phyloP scores from a whole-genome alignment of 2,888 invertebrate species.

The Keiferia lycopersicella region DNA sequence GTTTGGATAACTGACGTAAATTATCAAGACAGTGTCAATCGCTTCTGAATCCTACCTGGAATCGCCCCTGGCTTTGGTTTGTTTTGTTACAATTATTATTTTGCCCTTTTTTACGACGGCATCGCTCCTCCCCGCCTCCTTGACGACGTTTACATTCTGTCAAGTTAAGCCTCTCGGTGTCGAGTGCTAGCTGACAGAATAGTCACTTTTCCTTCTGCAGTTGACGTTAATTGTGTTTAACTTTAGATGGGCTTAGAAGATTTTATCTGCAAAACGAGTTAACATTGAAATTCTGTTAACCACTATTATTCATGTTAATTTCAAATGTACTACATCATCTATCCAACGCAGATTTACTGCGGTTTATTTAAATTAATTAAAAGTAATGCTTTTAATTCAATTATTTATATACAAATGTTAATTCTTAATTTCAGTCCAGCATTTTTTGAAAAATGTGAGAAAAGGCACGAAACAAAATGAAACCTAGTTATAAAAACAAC shows the following conservation, averaged over 20 bases:
- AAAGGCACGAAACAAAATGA: background rate
- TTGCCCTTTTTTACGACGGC: slow-evolving; percentile 57
- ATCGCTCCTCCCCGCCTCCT: slow-evolving; percentile 56
- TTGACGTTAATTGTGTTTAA: slow-evolving; percentile 45
- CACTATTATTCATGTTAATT: background rate
- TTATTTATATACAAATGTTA: too few relatives aligned
- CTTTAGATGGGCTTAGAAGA: slow-evolving; percentile 31
- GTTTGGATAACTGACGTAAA: background rate
- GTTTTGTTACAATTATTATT: slow-evolving; percentile 62
- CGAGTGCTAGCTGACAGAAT: slow-evolving; percentile 53
- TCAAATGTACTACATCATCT: background rate
- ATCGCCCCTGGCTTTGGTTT: slow-evolving; percentile 35
- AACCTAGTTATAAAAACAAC: background rate
- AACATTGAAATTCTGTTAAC: background rate
- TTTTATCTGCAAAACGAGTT: slow-evolving; percentile 31
- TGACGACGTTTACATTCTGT: slow-evolving; percentile 62
- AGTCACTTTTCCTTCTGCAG: slow-evolving; percentile 44
- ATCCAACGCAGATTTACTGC: too few relatives aligned
- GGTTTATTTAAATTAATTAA: too few relatives aligned
- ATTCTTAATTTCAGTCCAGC: too few relatives aligned
- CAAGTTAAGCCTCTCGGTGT: slow-evolving; percentile 60
- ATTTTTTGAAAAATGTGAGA: too few relatives aligned
- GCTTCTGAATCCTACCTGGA: slow-evolving; percentile 1
- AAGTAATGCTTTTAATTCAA: too few relatives aligned
- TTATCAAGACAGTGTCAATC: background rate